phyloP scores from a whole-genome alignment of 2,888 invertebrate genomes.

The Flexamia atlantica region DNA sequence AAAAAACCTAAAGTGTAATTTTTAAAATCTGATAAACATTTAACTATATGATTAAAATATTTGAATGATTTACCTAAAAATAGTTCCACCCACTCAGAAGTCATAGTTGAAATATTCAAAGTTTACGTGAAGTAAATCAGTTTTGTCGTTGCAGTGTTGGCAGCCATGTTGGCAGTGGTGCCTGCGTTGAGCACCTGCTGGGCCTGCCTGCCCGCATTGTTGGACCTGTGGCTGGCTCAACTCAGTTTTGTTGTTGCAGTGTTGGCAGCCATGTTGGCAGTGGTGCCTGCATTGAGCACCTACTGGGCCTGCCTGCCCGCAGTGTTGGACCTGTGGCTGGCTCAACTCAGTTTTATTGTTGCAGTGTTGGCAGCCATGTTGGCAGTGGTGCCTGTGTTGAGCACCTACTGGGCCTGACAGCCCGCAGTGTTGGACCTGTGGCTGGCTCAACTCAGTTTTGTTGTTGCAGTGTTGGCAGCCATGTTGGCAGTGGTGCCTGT shows the following conservation, averaged over 20 bases:
- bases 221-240: constrained; percentile 94
- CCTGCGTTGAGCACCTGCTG: constrained; percentile 98
- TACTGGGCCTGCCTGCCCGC: constrained; percentile 98
- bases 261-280: constrained; percentile 94
- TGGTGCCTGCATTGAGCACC: constrained; percentile 96
- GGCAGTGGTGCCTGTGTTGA: constrained; percentile 97
- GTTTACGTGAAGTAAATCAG: too few relatives aligned
- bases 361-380: constrained; percentile 93
- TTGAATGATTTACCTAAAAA: too few relatives aligned
- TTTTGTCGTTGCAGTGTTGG: constrained; percentile 85
- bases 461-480: constrained; percentile 87
- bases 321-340: constrained; percentile 95
- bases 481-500: constrained; percentile 97
- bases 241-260: constrained; percentile 77
- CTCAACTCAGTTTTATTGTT: constrained; percentile 83
- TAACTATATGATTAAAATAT: too few relatives aligned
- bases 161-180: constrained; percentile 95
- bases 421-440: constrained; percentile 97
- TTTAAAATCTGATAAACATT: too few relatives aligned
- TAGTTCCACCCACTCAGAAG: too few relatives aligned
- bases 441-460: constrained; percentile 73
- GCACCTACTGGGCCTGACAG: constrained; percentile 96
- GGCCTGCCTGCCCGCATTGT: constrained; percentile 94
- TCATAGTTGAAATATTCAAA: too few relatives aligned
- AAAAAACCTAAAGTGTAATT: too few relatives aligned